phyloP scores from a whole-genome alignment of 2,797 vertebrate genomes.

The Coendou prehensilis region DNA sequence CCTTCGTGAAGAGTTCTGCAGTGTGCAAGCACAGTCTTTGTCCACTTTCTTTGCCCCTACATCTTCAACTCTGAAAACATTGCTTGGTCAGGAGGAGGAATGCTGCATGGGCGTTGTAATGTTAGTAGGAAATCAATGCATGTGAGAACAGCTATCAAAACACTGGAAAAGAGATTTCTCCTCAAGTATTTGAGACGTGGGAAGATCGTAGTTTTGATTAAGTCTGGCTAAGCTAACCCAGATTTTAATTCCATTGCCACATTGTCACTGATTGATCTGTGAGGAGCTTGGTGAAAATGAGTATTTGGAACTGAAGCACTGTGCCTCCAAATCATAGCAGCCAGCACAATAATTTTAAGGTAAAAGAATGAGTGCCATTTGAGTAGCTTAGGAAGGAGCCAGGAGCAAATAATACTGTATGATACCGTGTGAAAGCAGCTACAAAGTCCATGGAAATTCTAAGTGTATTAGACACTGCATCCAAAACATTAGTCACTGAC shows the following conservation, averaged over 20 bases:
- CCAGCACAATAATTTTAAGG: background rate
- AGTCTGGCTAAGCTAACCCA: background rate
- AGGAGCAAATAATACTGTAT: background rate
- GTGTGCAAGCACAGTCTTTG: background rate
- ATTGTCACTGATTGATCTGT: background rate
- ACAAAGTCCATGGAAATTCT: slow-evolving; percentile 39
- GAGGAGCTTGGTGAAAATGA: background rate
- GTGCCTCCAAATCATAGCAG: background rate
- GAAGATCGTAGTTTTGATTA: background rate
- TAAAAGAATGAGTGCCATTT: slow-evolving; percentile 16
- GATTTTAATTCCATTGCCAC: background rate
- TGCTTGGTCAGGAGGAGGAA: background rate
- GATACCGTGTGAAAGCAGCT: background rate
- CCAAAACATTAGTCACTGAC: slow-evolving; percentile 8
- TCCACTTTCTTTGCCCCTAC: background rate
- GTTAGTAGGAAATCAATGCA: background rate
- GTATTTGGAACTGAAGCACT: background rate
- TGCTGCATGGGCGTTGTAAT: background rate
- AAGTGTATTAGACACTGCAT: background rate
- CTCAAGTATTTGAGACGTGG: background rate
- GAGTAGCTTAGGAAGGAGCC: background rate
- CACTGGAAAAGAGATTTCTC: background rate
- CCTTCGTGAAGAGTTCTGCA: background rate
- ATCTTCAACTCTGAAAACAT: background rate
- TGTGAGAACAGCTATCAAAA: background rate